phyloP scores from a whole-genome alignment of 2,797 vertebrate genomes.

The Molossus molossus region DNA sequence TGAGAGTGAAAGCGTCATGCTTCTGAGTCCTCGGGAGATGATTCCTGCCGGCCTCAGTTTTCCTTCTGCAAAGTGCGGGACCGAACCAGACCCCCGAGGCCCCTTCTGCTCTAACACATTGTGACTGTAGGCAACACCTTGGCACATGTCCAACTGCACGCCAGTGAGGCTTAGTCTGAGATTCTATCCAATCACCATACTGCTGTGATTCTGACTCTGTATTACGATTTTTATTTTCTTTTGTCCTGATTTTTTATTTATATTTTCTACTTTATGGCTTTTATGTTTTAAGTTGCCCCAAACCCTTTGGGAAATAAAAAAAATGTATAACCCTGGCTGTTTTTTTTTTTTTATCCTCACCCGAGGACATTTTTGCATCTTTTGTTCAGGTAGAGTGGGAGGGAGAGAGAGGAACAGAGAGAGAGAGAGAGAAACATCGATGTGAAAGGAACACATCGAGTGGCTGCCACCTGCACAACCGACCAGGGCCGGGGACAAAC shows the following conservation, averaged over 20 bases:
- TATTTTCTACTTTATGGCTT: constrained; percentile 24
- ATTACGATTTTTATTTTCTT: constrained; percentile 19
- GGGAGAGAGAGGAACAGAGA: too few relatives aligned
- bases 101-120: background rate
- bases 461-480: too few relatives aligned
- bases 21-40: background rate
- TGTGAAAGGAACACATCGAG: too few relatives aligned
- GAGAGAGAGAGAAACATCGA: too few relatives aligned
- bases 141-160: background rate
- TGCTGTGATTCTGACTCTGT: background rate
- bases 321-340: background rate
- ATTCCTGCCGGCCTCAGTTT: background rate
- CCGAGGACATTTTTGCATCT: too few relatives aligned
- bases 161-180: background rate
- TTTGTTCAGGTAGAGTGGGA: too few relatives aligned
- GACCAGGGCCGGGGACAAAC: too few relatives aligned
- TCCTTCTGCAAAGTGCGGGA: background rate
- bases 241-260: constrained; percentile 40
- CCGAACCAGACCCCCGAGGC: background rate
- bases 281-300: background rate
- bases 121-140: background rate
- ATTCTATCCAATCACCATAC: background rate
- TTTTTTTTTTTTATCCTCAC: too few relatives aligned
- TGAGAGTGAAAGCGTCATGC: too few relatives aligned
- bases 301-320: constrained; percentile 12